A percentile compares a stretch with the other conserved stretches of the same genome.
Conservation (phyloP, 2,113 vertebrate genomes). For the Bos javanicus region DNA sequence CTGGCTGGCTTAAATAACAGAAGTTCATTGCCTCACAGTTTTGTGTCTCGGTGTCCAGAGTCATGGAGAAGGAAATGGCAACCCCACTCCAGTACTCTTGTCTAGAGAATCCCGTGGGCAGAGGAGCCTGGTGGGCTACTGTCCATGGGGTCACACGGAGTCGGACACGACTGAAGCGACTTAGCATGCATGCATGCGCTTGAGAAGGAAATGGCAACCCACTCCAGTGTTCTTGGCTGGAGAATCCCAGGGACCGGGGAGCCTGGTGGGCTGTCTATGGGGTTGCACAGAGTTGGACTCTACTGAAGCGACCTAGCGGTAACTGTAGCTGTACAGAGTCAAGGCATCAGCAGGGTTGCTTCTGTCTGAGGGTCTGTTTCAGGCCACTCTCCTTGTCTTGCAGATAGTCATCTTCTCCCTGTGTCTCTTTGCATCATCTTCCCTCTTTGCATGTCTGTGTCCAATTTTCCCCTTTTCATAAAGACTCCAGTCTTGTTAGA, state of each 20-base stretch:
- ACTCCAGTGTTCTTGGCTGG: too few species aligned
- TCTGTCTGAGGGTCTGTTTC: not conserved
- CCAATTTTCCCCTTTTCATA: not conserved
- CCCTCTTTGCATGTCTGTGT: not conserved
- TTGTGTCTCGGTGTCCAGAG: not conserved
- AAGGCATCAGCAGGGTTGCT: not conserved
- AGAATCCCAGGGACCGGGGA: too few species aligned
- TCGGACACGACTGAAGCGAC: rapidly evolving
- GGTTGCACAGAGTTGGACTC: not conserved
- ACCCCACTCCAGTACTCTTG: too few species aligned
- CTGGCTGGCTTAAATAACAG: not conserved
- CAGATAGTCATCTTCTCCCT: not conserved
- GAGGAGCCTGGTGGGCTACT: too few species aligned
- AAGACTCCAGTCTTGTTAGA: not conserved
- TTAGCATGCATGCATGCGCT: not conserved
- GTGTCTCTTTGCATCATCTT: not conserved
- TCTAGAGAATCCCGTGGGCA: too few species aligned
- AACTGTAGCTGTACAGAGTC: not conserved
- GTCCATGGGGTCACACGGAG: too few species aligned
- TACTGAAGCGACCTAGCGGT: rapidly evolving
- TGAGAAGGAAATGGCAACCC: too few species aligned
- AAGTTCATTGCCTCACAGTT: not conserved
- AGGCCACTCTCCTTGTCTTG: not conserved
- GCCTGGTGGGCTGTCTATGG: not conserved
- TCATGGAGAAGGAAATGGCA: not conserved